Evolutionary conservation across 64 coral and sea anemone species (phyloP).

Genomic region (Dendronephthya gigantea): DNA sequence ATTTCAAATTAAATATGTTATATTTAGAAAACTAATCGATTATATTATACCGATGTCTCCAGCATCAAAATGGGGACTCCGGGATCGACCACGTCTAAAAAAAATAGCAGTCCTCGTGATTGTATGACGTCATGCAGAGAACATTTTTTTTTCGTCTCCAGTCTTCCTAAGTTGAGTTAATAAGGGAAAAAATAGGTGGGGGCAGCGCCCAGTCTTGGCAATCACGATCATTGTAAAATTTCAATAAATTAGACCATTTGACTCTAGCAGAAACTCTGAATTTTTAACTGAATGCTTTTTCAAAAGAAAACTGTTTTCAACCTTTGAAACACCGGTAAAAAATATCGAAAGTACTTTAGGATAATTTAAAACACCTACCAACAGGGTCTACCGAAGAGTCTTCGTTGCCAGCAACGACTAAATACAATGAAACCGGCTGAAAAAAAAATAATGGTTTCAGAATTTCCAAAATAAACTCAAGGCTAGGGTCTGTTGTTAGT

Average conservation of each 20-base stretch:
- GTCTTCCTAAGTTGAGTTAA: no score
- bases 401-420: background rate
- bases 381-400: background rate
- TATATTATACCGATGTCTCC: background rate
- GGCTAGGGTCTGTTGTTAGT: background rate
- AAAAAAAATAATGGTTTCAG: background rate
- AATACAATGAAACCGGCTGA: background rate
- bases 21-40: background rate
- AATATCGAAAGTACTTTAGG: no score
- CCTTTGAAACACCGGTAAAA: no score
- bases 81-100: background rate
- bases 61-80: background rate
- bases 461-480: background rate
- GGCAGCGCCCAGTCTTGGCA: no score
- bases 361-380: background rate
- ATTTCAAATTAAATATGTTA: background rate
- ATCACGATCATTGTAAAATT: no score
- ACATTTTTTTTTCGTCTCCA: no score
- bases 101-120: no score
- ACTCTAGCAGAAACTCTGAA: no score
- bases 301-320: background rate
- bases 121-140: background rate
- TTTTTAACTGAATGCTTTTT: no score
- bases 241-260: no score
- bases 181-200: no score